Evolutionary conservation across 2,888 invertebrate genomes (phyloP), one percentile per base, ranked within the genome.

Genomic region (Apomyelois bistriatella): DNA sequence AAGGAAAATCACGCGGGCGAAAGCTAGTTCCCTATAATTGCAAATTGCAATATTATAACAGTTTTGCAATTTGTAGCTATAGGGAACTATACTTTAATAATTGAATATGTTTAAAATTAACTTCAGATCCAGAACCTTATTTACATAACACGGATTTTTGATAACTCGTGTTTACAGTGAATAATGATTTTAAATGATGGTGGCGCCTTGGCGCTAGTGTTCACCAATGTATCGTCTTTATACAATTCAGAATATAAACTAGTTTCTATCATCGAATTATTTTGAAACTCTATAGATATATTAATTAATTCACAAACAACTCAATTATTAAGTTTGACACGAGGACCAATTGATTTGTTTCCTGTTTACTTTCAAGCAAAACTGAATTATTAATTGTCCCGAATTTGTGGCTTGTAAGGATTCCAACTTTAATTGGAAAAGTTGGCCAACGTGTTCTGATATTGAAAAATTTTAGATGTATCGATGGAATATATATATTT

Each of bases 261-360:
- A 32, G 32, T 32, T 9, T 9, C 9, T 32, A 32, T n/a, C 28
- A 28, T 28, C 7, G 38, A 15, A 15, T 6, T 30, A 32, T 32
- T 47, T 17, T 16, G 15, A 17, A 52, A 46, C 16, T 46, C 28
- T 30, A 12, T 13, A 52, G 38, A 52, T 40, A 40, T 40, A 46
- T 37, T 30, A 47, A 40, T 46, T 32, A 46, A 30, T 32, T 41
- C 9, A 13, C 50, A 35, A 17, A 15, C 43, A 43, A 12, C 37
- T 52, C 46, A 47, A 52, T 47, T 46, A 46, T 9, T 8, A 46
- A 46, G 43, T 46, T 46, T 46, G 43, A 46, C 43, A 46, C 30
- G 43, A 13, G 30, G 43, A 13, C 22, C 12, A 30, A 46, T 46
- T 46, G 43, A 46, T 37, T 53, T 17, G 37, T 40, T 22, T 22